phyloP scores from a whole-genome alignment of 2,113 vertebrate species.

The Myiozetetes cayanensis region DNA sequence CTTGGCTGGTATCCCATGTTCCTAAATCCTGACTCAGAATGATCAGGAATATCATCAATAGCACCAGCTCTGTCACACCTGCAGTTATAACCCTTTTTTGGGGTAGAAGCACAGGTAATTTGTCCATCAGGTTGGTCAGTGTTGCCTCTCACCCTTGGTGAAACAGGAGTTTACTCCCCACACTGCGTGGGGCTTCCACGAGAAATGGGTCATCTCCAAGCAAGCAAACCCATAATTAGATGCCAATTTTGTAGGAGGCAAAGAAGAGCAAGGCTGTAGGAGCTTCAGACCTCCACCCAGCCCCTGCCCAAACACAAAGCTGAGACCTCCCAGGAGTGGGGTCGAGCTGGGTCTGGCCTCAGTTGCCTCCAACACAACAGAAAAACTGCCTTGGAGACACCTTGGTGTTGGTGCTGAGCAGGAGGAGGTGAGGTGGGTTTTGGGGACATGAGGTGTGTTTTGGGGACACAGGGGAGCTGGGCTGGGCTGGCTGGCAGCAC shows the following conservation, averaged over 20 bases:
- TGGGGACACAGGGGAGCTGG: neutral
- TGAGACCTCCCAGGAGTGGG: accelerated
- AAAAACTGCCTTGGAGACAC: neutral
- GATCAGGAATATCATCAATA: neutral
- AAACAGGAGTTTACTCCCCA: neutral
- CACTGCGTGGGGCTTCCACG: neutral
- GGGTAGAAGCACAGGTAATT: neutral
- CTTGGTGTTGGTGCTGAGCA: neutral
- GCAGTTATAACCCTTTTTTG: neutral
- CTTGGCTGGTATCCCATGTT: neutral
- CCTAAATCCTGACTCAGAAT: neutral
- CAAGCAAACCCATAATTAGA: neutral
- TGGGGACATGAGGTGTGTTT: neutral
- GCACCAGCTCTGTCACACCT: neutral
- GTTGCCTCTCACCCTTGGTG: too few species aligned
- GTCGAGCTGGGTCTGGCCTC: neutral
- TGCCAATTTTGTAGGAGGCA: neutral
- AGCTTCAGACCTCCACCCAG: neutral
- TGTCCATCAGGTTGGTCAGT: neutral
- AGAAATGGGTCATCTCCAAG: neutral
- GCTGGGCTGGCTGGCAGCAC: neutral
- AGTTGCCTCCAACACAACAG: neutral
- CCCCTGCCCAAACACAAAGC: neutral
- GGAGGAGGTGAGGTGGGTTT: neutral
- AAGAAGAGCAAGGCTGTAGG: neutral